These are phyloP conservation scores for Pristis pectinata DNA, from an alignment of 2,797 vertebrate species.

Conservation along the genomic window DNA sequence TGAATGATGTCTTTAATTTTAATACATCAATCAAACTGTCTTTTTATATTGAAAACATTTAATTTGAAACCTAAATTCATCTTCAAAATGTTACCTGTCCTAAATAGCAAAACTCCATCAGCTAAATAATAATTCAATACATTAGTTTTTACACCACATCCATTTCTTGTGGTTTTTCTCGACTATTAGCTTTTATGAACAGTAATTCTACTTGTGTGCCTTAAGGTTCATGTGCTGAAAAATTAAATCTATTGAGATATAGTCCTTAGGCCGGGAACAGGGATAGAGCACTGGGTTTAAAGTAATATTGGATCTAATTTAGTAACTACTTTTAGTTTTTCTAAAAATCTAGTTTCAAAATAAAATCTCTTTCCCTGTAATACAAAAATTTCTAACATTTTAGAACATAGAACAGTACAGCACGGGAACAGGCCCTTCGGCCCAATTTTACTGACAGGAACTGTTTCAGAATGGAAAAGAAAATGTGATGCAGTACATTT, in stretches of 20 bases:
- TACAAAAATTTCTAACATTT: not conserved
- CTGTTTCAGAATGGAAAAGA: not conserved
- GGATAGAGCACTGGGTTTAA: not conserved
- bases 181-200: conserved; percentile 23
- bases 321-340: conserved; percentile 31
- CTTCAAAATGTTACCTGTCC: not conserved
- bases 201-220: conserved; percentile 32
- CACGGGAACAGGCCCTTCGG: too few relatives aligned
- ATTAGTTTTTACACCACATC: not conserved
- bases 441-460: not conserved
- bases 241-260: conserved; percentile 8
- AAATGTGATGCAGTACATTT: not conserved
- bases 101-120: not conserved
- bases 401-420: too few relatives aligned
- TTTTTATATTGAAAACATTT: conserved; percentile 12
- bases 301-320: not conserved
- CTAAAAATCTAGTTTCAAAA: conserved; percentile 15
- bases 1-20: not conserved
- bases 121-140: conserved; percentile 40
- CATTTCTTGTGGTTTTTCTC: not conserved
- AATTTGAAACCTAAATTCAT: not conserved
- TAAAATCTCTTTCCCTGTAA: not conserved
- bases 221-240: conserved; percentile 37
- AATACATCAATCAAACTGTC: not conserved
- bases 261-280: conserved; percentile 19